Evolutionary conservation across 2,113 vertebrate species (phyloP).

Genomic region (Saguinus imperator): DNA sequence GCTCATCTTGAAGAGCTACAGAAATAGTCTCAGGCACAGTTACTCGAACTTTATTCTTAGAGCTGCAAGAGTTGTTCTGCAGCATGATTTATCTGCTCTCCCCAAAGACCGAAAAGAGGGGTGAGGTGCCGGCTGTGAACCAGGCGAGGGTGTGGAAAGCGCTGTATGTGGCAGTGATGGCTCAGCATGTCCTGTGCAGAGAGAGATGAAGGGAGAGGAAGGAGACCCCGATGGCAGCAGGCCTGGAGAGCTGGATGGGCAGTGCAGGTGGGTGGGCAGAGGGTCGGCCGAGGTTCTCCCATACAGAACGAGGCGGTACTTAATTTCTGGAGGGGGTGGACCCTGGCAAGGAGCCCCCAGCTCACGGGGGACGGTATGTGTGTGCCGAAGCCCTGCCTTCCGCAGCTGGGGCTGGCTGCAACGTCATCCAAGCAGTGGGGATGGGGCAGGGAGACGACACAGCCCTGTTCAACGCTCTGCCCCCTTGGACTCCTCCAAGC

Average conservation of each 20-base stretch:
- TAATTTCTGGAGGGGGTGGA: rapidly evolving
- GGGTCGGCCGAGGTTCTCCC: background rate
- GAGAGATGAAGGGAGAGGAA: rapidly evolving
- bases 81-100: background rate
- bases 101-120: background rate
- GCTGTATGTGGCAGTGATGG: rapidly evolving
- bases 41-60: constrained; percentile 70
- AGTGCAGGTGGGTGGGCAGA: rapidly evolving
- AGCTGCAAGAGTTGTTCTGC: constrained; percentile 71
- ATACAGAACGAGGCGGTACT: rapidly evolving
- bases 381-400: too few relatives aligned
- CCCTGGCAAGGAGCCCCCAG: rapidly evolving
- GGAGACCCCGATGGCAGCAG: background rate
- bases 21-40: constrained; percentile 62
- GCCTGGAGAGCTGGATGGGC: rapidly evolving
- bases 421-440: too few relatives aligned
- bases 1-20: constrained; percentile 62
- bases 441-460: rapidly evolving
- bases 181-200: rapidly evolving
- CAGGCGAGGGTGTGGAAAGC: rapidly evolving
- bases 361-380: rapidly evolving
- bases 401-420: background rate
- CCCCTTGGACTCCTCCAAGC: background rate
- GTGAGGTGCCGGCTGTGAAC: background rate
- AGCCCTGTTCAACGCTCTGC: too few relatives aligned